Percentiles rank a stretch among this genome's conserved stretches.
Conservation (phyloP, 2,888 invertebrate genomes). For the Drosophila pseudotalamancana region DNA sequence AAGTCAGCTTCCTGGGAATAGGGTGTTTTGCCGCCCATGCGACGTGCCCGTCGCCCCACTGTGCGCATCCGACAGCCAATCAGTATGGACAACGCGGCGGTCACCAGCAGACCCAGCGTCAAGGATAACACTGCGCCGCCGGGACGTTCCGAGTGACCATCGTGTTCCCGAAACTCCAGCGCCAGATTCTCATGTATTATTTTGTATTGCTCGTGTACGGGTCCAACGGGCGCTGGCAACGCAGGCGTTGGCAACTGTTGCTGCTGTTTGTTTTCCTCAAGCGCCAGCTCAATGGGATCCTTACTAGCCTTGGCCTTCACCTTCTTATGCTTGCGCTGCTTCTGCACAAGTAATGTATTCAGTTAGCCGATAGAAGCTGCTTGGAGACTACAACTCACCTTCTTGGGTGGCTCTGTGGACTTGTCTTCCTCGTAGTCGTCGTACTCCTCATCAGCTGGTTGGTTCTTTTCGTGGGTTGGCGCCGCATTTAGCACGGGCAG, state of each 20-base stretch:
- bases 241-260: slow-evolving; percentile 35
- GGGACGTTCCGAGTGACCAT: slow-evolving; percentile 89
- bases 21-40: slow-evolving; percentile 90
- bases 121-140: slow-evolving; percentile 92
- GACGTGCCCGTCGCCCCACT: slow-evolving; percentile 89
- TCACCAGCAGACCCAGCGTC: slow-evolving; percentile 91
- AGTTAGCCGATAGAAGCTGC: accelerated
- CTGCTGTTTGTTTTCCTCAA: slow-evolving; percentile 62
- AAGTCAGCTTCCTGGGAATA: slow-evolving; percentile 98
- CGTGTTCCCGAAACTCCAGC: slow-evolving; percentile 85
- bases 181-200: slow-evolving; percentile 83
- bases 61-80: slow-evolving; percentile 93
- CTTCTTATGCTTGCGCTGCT: slow-evolving; percentile 81
- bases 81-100: slow-evolving; percentile 91
- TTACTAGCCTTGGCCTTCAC: slow-evolving; percentile 58
- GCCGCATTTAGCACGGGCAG: slow-evolving; percentile 46
- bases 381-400: slow-evolving; percentile 45
- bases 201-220: slow-evolving; percentile 83
- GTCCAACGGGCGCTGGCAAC: slow-evolving; percentile 65
- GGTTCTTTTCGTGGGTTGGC: slow-evolving; percentile 46
- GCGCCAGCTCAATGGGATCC: slow-evolving; percentile 70
- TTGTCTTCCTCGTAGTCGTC: slow-evolving; percentile 79
- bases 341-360: not conserved
- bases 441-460: slow-evolving; percentile 68
- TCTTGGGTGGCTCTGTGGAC: slow-evolving; percentile 81